Evolutionary conservation across 2,797 vertebrate genomes (phyloP).

Genomic region (Myotis vivesi): DNA sequence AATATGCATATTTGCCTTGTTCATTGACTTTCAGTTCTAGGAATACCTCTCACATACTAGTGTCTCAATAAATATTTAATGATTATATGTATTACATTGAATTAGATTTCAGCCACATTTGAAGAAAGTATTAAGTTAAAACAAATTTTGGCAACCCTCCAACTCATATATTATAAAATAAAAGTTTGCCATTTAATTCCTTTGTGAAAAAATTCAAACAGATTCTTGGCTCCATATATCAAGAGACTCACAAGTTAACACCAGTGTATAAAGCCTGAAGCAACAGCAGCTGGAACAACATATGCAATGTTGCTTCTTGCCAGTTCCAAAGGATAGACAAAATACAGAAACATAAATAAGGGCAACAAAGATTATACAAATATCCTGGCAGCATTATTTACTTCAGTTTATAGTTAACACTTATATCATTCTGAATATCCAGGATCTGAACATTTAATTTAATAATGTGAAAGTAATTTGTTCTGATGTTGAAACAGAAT

Average conservation of each 20-base stretch:
- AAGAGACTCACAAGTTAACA: neutral
- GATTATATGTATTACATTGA: neutral
- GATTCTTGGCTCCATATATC: neutral
- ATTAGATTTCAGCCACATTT: neutral
- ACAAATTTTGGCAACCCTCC: neutral
- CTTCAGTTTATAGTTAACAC: neutral
- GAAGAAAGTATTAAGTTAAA: neutral
- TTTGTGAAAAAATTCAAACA: neutral
- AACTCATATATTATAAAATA: neutral
- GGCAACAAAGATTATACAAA: neutral
- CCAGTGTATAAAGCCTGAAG: neutral
- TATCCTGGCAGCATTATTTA: neutral
- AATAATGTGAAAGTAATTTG: neutral
- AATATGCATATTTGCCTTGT: neutral
- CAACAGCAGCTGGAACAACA: conserved; percentile 28
- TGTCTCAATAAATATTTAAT: conserved; percentile 4
- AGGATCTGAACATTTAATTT: neutral
- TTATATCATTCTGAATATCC: neutral
- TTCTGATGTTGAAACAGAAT: neutral
- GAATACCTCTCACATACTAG: neutral
- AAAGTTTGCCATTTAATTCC: neutral
- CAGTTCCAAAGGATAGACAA: neutral
- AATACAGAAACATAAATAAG: neutral
- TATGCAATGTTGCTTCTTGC: neutral
- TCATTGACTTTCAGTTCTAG: neutral